These are phyloP conservation scores for Magallana nippona DNA, from an alignment of 2,888 invertebrate species.

Conservation along the genomic window DNA sequence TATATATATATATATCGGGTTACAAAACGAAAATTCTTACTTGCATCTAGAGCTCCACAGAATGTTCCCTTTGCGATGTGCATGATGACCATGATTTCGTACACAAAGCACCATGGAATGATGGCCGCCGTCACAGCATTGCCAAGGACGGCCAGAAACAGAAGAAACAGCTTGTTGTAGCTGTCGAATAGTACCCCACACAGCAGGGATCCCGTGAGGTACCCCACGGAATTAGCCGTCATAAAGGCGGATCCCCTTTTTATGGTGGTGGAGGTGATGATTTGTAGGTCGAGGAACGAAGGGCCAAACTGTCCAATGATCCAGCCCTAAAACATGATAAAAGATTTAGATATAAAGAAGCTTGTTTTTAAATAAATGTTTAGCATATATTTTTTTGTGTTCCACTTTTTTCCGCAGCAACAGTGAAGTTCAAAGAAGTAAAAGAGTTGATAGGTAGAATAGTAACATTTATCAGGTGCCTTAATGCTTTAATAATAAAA, in stretches of 20 bases:
- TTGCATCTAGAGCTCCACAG: conserved; percentile 50
- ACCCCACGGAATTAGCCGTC: conserved; percentile 54
- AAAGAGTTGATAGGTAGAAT: too few relatives aligned
- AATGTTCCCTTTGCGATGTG: conserved; percentile 49
- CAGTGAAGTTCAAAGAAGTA: not conserved
- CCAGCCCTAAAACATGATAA: conserved; percentile 48
- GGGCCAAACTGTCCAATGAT: conserved; percentile 55
- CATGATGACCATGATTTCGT: conserved; percentile 71
- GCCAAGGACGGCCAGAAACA: conserved; percentile 75
- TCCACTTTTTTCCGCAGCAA: not conserved
- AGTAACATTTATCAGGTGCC: too few relatives aligned
- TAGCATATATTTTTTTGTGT: not conserved
- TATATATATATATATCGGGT: too few relatives aligned
- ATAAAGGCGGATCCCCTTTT: conserved; percentile 54
- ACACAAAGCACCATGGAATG: conserved; percentile 77
- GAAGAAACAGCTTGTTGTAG: conserved; percentile 73
- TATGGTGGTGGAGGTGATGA: conserved; percentile 49
- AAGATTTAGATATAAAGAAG: not conserved
- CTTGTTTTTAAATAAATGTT: too few relatives aligned
- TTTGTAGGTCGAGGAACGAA: conserved; percentile 53
- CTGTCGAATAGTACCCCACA: conserved; percentile 61
- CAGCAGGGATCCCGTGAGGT: conserved; percentile 54
- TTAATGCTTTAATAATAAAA: too few relatives aligned
- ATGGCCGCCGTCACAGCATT: conserved; percentile 75
- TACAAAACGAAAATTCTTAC: conserved; percentile 31